Percentiles rank a stretch among this genome's conserved stretches.
Evolutionary conservation across 2,888 invertebrate genomes (phyloP).

Genomic region (Malthinus seriepunctatus): DNA sequence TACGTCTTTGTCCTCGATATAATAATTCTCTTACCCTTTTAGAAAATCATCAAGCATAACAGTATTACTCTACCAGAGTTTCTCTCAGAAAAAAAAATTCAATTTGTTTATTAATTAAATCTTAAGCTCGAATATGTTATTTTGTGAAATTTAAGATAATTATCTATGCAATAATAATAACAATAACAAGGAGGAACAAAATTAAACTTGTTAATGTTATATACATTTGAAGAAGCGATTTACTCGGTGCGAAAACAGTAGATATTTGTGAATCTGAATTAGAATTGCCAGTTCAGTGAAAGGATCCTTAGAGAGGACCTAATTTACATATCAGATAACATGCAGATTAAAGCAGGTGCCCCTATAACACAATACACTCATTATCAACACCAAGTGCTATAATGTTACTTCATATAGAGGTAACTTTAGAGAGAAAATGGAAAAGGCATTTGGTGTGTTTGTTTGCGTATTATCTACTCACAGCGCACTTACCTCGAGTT

Average conservation of each 20-base stretch:
- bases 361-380: slow-evolving; percentile 28
- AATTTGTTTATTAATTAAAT: background rate
- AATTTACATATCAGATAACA: slow-evolving; percentile 33
- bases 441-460: background rate
- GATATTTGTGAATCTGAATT: slow-evolving; percentile 24
- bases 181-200: slow-evolving; percentile 7
- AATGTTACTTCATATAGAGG: slow-evolving; percentile 19
- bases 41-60: slow-evolving; percentile 16
- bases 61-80: slow-evolving; percentile 5
- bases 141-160: slow-evolving; percentile 1
- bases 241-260: slow-evolving; percentile 14
- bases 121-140: background rate
- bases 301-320: slow-evolving; percentile 21
- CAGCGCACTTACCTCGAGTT: background rate
- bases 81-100: background rate
- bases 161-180: slow-evolving; percentile 9
- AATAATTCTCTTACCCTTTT: slow-evolving; percentile 14
- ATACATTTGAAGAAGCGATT: slow-evolving; percentile 17
- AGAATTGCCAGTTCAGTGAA: slow-evolving; percentile 19
- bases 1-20: slow-evolving; percentile 27
- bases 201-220: slow-evolving; percentile 18
- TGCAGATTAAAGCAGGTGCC: slow-evolving; percentile 31
- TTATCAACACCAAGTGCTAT: slow-evolving; percentile 26
- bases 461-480: background rate
- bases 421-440: background rate